Percentiles rank a stretch among this genome's conserved stretches.
These are phyloP conservation scores for Leptopilina myrica DNA, from an alignment of 2,888 invertebrate species.

Conservation along the genomic window DNA sequence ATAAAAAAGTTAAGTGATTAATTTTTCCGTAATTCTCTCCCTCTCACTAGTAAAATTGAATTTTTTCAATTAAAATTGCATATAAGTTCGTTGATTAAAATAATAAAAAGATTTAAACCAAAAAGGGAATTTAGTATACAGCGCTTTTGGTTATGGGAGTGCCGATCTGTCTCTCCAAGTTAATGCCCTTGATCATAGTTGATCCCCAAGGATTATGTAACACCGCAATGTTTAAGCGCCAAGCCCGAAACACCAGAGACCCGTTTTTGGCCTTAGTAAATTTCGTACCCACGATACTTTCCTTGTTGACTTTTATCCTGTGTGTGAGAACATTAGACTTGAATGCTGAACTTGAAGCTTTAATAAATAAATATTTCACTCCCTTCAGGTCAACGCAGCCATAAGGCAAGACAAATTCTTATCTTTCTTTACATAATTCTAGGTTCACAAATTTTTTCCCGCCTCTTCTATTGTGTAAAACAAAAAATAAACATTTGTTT, in stretches of 20 bases:
- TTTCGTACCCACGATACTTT: slow-evolving; percentile 53
- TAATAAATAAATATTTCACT: slow-evolving; percentile 10
- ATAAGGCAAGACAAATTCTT: slow-evolving; percentile 30
- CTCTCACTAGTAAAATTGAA: no score
- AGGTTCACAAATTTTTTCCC: background rate
- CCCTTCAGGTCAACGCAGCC: slow-evolving; percentile 6
- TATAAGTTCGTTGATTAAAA: slow-evolving; percentile 2
- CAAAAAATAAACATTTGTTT: no score
- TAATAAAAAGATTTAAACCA: background rate
- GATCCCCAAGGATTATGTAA: slow-evolving; percentile 65
- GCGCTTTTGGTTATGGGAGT: background rate
- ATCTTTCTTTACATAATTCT: slow-evolving; percentile 23
- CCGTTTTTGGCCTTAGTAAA: slow-evolving; percentile 56
- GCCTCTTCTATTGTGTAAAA: no score
- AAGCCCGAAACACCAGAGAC: slow-evolving; percentile 58
- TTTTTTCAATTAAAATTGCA: background rate
- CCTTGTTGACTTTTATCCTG: slow-evolving; percentile 49
- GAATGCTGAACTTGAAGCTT: slow-evolving; percentile 15
- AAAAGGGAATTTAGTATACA: slow-evolving; percentile 19
- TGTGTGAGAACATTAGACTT: background rate
- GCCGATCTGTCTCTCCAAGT: slow-evolving; percentile 62
- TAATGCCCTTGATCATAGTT: slow-evolving; percentile 63
- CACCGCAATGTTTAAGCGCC: slow-evolving; percentile 66
- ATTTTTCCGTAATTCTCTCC: no score
- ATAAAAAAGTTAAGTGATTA: no score